Evolutionary conservation across 2,888 invertebrate genomes (phyloP).

Genomic region (Leucophora obtusa): DNA sequence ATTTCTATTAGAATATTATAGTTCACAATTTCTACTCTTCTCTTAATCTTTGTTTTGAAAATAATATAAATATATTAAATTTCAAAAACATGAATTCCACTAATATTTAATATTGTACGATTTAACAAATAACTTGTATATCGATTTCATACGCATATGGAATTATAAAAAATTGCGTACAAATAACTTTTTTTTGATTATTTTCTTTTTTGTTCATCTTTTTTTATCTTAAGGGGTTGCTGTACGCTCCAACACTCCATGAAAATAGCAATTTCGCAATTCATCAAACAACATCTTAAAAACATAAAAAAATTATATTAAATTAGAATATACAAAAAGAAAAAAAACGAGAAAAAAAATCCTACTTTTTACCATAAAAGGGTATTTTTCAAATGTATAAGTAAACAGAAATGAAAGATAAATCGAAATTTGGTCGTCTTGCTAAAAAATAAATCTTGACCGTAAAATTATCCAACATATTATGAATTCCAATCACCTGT

Average conservation of each 20-base stretch:
- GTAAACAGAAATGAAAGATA: not conserved
- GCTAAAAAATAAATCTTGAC: conserved; percentile 49
- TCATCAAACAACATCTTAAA: conserved; percentile 55
- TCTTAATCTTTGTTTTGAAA: too few relatives aligned
- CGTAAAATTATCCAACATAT: conserved; percentile 53
- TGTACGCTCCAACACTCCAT: conserved; percentile 50
- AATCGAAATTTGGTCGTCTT: conserved; percentile 34
- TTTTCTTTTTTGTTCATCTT: not conserved
- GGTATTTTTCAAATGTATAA: not conserved
- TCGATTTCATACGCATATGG: conserved; percentile 33
- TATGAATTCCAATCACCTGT: conserved; percentile 58
- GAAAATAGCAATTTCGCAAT: conserved; percentile 65
- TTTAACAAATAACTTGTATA: not conserved
- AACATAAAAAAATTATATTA: conserved; percentile 35
- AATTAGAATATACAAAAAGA: conserved; percentile 45
- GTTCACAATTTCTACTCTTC: too few relatives aligned
- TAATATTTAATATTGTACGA: not conserved
- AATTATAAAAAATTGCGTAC: conserved; percentile 18
- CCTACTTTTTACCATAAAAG: not conserved
- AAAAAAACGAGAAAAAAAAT: conserved; percentile 21
- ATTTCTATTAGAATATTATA: too few relatives aligned
- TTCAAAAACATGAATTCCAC: not conserved
- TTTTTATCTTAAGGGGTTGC: not conserved
- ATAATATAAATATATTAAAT: too few relatives aligned
- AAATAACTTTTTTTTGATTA: conserved; percentile 17